Evolutionary conservation across 2,113 vertebrate genomes (phyloP), one percentile per base, ranked within the genome.

Genomic region (Isichthys henryi): DNA sequence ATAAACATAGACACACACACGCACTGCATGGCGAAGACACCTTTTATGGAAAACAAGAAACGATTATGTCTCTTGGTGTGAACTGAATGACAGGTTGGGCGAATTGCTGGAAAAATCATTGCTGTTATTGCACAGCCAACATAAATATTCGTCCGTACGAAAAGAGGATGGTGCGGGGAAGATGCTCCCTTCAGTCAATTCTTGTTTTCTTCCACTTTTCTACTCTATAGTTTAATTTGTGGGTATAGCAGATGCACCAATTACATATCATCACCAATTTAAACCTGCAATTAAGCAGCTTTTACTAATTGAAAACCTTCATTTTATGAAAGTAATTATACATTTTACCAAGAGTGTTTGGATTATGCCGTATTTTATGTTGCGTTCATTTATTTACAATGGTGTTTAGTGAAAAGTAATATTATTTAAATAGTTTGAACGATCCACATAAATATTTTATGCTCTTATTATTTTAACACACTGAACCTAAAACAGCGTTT

Each of bases 11-110:
- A 83, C 70, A 62, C 87, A 23, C 17, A 21, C 48, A 89, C 27
- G 39, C 52, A 89, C 50, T 6, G 11, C 49, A 50, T 82, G 43
- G 66, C 46, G 48, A 86, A 77, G 53, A 50, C 89, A 82, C 83
- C 89, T 89, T 89, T 89, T 86, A 89, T 74, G 89, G 89, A 84
- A 80, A 89, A 89, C 77, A 89, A 89, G 82, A 85, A 88, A 48
- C 52, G 87, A 88, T 62, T 43, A 62, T 83, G 70, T 35, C 77
- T 56, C 35, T n/a, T 31, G 84, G 23, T 86, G 84, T 46, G 46
- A 86, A 86, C 48, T 53, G 48, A 84, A 84, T 87, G 85, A 87
- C 85, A 87, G 85, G 48, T 53, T 87, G 19, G 50, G 35, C n/a
- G 50, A 19, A 62, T 66, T 45, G 17, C 10, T 58, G 35, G 88